Conservation (phyloP, 2,797 vertebrate species). For the Sebastes wilsoni region DNA sequence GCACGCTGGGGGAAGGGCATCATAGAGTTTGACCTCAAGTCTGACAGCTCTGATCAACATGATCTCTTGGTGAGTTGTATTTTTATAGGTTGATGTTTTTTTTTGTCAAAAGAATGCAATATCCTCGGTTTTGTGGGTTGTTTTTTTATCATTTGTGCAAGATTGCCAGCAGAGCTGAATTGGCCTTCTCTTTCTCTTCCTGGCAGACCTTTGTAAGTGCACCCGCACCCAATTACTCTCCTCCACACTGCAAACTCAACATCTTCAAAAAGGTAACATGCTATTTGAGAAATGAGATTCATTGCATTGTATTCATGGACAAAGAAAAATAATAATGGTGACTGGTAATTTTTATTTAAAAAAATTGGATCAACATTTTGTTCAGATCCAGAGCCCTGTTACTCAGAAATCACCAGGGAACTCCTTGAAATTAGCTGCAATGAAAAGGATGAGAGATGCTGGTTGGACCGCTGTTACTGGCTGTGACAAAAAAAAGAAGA, state of each 20-base stretch:
- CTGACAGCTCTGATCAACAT: conserved; percentile 90
- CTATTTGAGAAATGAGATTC: not conserved
- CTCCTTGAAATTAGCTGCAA: conserved; percentile 82
- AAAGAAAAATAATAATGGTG: not conserved
- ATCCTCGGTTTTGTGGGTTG: not conserved
- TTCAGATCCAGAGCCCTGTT: conserved; percentile 70
- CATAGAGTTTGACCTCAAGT: conserved; percentile 87
- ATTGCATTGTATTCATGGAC: not conserved
- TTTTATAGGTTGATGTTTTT: not conserved
- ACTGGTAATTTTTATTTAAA: not conserved
- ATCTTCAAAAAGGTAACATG: conserved; percentile 81
- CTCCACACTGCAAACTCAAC: conserved; percentile 42
- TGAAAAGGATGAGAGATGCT: conserved; percentile 88
- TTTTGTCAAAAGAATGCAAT: not conserved
- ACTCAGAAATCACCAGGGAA: conserved; percentile 81
- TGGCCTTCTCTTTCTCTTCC: conserved; percentile 44
- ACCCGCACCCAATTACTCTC: conserved; percentile 62
- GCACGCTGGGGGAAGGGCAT: conserved; percentile 76
- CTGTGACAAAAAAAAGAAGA: conserved; percentile 88
- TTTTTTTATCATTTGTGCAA: not conserved
- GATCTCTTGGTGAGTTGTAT: conserved; percentile 86
- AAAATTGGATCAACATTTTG: not conserved
- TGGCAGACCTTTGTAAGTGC: conserved; percentile 80
- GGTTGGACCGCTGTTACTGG: conserved; percentile 89
- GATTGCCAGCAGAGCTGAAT: not conserved